phyloP scores from a whole-genome alignment of 2,113 vertebrate species.

The Casuarius casuarius region DNA sequence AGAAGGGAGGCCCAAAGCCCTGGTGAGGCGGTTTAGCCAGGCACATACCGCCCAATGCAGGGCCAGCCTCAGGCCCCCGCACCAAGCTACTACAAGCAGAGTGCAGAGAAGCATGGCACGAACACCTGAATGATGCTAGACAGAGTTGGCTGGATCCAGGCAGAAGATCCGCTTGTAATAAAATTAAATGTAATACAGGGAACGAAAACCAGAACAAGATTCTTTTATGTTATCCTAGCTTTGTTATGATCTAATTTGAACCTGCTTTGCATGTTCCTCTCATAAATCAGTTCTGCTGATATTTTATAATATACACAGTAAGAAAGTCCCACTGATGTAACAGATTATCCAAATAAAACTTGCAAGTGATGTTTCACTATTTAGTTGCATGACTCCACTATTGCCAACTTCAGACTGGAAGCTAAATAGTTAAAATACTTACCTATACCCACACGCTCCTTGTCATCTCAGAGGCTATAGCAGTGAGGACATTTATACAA shows the following conservation, averaged over 20 bases:
- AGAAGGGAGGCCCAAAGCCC: background rate
- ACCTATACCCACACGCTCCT: background rate
- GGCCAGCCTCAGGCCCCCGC: accelerated
- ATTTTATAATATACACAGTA: background rate
- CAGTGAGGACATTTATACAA: background rate
- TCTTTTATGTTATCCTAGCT: background rate
- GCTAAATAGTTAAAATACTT: background rate
- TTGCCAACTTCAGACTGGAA: background rate
- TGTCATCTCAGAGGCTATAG: accelerated
- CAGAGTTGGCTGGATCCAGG: background rate
- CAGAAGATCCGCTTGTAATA: background rate
- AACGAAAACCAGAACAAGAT: accelerated
- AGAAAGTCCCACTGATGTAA: background rate
- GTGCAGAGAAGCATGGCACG: background rate
- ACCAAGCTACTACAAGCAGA: background rate
- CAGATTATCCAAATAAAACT: background rate
- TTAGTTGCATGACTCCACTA: background rate
- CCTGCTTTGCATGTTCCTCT: background rate
- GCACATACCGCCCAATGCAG: accelerated
- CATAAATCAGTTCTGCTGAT: background rate
- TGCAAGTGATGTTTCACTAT: background rate
- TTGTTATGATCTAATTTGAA: background rate
- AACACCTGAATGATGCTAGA: background rate
- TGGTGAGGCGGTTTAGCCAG: accelerated
- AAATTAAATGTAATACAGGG: background rate